Conservation (phyloP, 1,140 invertebrate genomes). For the Elymnias hypermnestra region DNA sequence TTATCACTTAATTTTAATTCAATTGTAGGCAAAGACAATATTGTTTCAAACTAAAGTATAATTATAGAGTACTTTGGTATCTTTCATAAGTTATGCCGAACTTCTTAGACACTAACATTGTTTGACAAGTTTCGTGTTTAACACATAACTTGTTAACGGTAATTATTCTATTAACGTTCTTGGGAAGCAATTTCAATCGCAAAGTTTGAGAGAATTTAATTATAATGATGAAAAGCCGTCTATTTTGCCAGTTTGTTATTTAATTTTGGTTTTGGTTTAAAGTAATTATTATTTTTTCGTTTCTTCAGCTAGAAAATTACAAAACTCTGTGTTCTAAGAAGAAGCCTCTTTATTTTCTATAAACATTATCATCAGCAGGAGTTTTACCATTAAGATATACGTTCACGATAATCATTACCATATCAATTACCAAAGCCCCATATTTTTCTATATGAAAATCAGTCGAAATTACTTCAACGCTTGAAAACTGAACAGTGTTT, state of each 20-base stretch:
- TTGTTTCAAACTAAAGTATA: slow-evolving; percentile 4
- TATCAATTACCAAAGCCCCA: not conserved
- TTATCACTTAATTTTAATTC: too few relatives aligned
- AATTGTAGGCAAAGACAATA: slow-evolving; percentile 2
- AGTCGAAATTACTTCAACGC: too few relatives aligned
- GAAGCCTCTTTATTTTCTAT: too few relatives aligned
- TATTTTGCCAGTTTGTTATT: not conserved
- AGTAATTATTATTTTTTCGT: not conserved
- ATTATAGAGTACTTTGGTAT: slow-evolving; percentile 9
- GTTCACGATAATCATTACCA: not conserved
- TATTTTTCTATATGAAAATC: too few relatives aligned
- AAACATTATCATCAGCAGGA: too few relatives aligned
- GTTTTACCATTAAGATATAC: not conserved
- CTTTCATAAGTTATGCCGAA: slow-evolving; percentile 16
- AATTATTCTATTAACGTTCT: slow-evolving; percentile 19
- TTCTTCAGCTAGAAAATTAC: too few relatives aligned
- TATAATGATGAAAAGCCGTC: not conserved
- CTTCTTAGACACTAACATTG: slow-evolving; percentile 5
- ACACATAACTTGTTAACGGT: slow-evolving; percentile 14
- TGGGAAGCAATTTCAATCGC: slow-evolving; percentile 4
- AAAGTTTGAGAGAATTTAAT: slow-evolving; percentile 9
- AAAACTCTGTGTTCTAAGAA: too few relatives aligned
- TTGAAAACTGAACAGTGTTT: too few relatives aligned
- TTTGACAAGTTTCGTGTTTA: slow-evolving; percentile 13
- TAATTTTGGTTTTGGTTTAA: not conserved